These are phyloP conservation scores for Clistopyga incitator DNA, from an alignment of 2,888 invertebrate species.

Conservation along the genomic window DNA sequence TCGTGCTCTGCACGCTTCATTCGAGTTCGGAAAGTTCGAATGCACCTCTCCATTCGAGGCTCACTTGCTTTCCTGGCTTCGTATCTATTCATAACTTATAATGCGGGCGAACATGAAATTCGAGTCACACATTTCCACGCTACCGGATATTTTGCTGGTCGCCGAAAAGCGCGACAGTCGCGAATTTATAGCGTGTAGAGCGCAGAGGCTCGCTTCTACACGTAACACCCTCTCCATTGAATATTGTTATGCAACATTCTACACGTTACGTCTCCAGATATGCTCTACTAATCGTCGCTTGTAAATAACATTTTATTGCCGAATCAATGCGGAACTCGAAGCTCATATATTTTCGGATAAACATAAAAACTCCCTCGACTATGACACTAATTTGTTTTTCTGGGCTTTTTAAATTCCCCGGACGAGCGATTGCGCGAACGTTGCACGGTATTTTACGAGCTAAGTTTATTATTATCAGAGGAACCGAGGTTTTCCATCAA, in stretches of 20 bases:
- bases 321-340: not conserved
- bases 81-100: conserved; percentile 42
- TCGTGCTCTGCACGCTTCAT: not conserved
- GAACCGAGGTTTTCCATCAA: no score
- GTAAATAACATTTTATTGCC: not conserved
- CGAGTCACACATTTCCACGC: conserved; percentile 12
- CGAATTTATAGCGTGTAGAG: conserved; percentile 1
- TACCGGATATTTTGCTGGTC: not conserved
- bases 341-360: not conserved
- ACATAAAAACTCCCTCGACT: not conserved
- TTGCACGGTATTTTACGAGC: not conserved
- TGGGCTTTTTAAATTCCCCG: not conserved
- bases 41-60: not conserved
- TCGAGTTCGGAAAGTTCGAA: conserved; percentile 3
- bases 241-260: not conserved
- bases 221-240: not conserved
- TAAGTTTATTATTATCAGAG: not conserved
- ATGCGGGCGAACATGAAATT: conserved; percentile 30
- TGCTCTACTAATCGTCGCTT: not conserved
- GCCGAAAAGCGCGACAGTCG: not conserved
- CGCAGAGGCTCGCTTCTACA: not conserved
- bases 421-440: not conserved
- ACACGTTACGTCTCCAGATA: not conserved
- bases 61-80: not conserved
- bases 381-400: not conserved